Conservation (phyloP, 2,797 vertebrate genomes). For the Sebastes jordani region DNA sequence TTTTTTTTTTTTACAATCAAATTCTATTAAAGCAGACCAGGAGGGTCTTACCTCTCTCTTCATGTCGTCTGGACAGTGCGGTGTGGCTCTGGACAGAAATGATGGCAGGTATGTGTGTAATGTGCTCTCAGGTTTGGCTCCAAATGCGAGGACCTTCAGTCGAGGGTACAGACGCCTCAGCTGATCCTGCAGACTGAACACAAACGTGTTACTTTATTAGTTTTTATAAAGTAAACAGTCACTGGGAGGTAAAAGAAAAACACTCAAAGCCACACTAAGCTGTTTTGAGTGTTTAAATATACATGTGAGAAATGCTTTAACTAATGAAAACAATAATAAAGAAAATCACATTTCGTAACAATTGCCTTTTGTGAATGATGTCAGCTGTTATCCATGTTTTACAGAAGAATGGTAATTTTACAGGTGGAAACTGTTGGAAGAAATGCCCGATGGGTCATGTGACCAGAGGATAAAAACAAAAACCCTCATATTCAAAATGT, state of each 20-base stretch:
- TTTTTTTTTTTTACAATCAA: not conserved
- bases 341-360: no score
- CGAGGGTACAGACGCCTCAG: slow-evolving; percentile 90
- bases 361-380: rapidly evolving
- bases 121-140: slow-evolving; percentile 88
- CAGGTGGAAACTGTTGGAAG: no score
- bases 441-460: rapidly evolving
- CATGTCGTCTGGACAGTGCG: slow-evolving; percentile 88
- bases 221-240: not conserved
- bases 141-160: slow-evolving; percentile 92
- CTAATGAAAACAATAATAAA: not conserved
- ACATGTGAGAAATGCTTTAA: not conserved
- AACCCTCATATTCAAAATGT: not conserved
- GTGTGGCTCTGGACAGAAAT: slow-evolving; percentile 92
- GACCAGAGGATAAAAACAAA: not conserved
- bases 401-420: no score
- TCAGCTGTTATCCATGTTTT: no score
- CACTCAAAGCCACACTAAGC: not conserved
- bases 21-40: not conserved
- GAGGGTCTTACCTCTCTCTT: slow-evolving; percentile 88
- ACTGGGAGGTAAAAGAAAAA: not conserved
- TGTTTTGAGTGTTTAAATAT: not conserved
- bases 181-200: slow-evolving; percentile 91
- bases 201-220: not conserved
- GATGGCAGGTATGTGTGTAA: slow-evolving; percentile 95